phyloP scores from a whole-genome alignment of 1,140 invertebrate species.

The Proales similis region DNA sequence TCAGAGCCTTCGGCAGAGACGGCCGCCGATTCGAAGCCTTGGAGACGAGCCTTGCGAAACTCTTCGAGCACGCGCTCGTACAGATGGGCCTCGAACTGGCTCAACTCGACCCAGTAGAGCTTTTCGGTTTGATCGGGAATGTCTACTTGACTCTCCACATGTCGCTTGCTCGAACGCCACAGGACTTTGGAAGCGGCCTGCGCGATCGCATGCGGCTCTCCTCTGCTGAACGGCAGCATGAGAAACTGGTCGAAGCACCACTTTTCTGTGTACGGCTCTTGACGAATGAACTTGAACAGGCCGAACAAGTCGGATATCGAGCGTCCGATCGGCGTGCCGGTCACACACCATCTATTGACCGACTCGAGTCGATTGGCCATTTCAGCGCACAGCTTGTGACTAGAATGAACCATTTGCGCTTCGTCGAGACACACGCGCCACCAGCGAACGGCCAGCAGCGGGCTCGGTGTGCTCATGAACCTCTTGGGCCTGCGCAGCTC shows the following conservation, averaged over 20 bases:
- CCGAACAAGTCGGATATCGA: constrained; percentile 60
- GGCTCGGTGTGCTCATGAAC: constrained; percentile 58
- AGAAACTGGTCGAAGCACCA: constrained; percentile 59
- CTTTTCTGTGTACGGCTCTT: constrained; percentile 58
- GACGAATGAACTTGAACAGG: constrained; percentile 63
- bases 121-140: constrained; percentile 55
- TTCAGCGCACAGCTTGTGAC: constrained; percentile 53
- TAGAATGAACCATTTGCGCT: constrained; percentile 60
- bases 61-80: constrained; percentile 55
- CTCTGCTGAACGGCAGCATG: constrained; percentile 57
- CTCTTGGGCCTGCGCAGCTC: constrained; percentile 58
- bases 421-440: constrained; percentile 68
- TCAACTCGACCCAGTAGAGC: constrained; percentile 57
- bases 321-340: constrained; percentile 20
- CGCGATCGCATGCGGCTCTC: constrained; percentile 53
- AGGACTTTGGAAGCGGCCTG: constrained; percentile 59
- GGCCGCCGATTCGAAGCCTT: constrained; percentile 12
- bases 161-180: constrained; percentile 64
- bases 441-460: constrained; percentile 64
- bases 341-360: constrained; percentile 61
- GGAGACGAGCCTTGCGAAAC: constrained; percentile 45
- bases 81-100: constrained; percentile 60
- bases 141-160: constrained; percentile 59
- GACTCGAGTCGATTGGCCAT: constrained; percentile 61
- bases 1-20: no score